Base-by-base conservation (phyloP, 2,113 vertebrate genomes). In the Cygnus atratus region DNA sequence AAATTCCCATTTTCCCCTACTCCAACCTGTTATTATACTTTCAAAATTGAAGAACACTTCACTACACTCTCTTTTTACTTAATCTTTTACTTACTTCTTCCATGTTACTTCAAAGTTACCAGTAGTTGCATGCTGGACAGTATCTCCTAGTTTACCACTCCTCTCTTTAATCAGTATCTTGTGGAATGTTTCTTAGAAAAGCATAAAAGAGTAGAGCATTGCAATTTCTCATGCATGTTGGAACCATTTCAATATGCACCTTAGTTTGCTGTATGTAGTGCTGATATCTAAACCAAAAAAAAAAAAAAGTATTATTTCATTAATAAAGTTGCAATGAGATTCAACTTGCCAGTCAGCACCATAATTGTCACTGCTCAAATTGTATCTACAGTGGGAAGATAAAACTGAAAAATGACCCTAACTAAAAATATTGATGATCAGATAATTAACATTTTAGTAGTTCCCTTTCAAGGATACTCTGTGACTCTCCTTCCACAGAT, bases 371-470 rank as follows among this genome's bases (percentile, higher is more conserved):
- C 39, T 83, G 57, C 52, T 74, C 39, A 67, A 59, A 71, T 37
- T 84, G 11, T 63, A 43, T 43, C 67, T 43, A 35, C 78, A 92
- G 15, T 37, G 39, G 43, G 25, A 93, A 68, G 76, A 43, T 71
- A 74, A 88, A 50, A 67, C 20, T 86, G 52, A 86, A 70, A 93
- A 92, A 77, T 62, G 31, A 78, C 14, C 67, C 20, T 61, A 46
- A 71, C 65, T 59, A 78, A 80, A 95, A 92, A 80, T 22, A 43
- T 31, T 92, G 62, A 66, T 84, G 29, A 75, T 88, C 52, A 63
- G 33, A 84, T 90, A 95, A 96, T 88, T 84, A 87, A 88, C 9
- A 67, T 82, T 95, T 86, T 48, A 80, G 52, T 19, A 46, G 57
- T 3, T 84, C 13, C 28, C 39, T 73, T 61, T 63, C 8, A 4